Conservation (phyloP, 1,140 invertebrate species). For the Philopotamus ludificatus region DNA sequence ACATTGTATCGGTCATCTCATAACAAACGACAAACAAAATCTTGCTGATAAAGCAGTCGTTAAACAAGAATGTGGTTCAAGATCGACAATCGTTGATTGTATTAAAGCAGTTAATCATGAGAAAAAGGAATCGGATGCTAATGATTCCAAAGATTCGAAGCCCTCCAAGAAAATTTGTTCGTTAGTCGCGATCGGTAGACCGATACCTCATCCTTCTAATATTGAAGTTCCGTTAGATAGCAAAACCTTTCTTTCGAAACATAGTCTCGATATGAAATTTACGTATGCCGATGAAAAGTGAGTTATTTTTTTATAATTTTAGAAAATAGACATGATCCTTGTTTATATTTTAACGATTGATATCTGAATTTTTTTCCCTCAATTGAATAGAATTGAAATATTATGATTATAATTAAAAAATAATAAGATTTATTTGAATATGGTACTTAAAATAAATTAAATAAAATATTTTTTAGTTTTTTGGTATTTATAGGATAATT, state of each 20-base stretch:
- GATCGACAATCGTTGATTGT: constrained; percentile 15
- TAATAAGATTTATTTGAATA: too few species aligned
- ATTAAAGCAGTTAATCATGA: constrained; percentile 24
- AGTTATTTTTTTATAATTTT: constrained; percentile 49
- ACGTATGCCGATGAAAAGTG: constrained; percentile 92
- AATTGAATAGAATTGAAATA: too few species aligned
- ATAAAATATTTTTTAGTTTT: too few species aligned
- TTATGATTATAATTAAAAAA: too few species aligned
- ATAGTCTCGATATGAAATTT: constrained; percentile 91
- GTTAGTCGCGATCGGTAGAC: constrained; percentile 78
- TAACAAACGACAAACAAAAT: constrained; percentile 48
- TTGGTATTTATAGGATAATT: too few species aligned
- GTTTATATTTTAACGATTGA: too few species aligned
- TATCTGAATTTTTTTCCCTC: too few species aligned
- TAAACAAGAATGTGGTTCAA: constrained; percentile 26
- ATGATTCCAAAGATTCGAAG: constrained; percentile 31
- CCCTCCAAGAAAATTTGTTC: constrained; percentile 51
- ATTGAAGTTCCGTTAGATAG: constrained; percentile 86
- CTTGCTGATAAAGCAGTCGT: constrained; percentile 13
- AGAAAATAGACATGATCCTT: too few species aligned
- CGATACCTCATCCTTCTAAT: constrained; percentile 90
- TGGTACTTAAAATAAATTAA: too few species aligned
- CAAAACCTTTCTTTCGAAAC: constrained; percentile 88
- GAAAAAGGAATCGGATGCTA: constrained; percentile 6
- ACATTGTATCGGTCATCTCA: constrained; percentile 78